Evolutionary conservation across 2,797 vertebrate species (phyloP).

Genomic region (Fistularia commersonii): DNA sequence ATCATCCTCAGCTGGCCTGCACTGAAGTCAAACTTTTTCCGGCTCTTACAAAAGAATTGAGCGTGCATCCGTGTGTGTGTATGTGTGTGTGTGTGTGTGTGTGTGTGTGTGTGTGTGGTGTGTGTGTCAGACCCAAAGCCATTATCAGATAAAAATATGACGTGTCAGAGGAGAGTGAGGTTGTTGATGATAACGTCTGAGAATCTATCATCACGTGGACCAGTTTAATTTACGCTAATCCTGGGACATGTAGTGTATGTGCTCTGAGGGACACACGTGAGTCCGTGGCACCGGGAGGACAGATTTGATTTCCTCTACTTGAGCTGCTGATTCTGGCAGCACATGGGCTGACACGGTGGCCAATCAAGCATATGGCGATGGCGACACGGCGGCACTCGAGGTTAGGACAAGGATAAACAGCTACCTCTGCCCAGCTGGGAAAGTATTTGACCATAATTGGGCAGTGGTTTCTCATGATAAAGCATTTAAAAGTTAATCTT

Average conservation of each 20-base stretch:
- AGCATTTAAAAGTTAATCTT: too few relatives aligned
- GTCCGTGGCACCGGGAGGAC: not conserved
- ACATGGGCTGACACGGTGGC: slow-evolving; percentile 13
- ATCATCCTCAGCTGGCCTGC: slow-evolving; percentile 16
- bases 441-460: too few relatives aligned
- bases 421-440: not conserved
- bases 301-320: slow-evolving; percentile 47
- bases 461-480: too few relatives aligned
- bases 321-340: slow-evolving; percentile 33
- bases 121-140: not conserved
- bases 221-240: slow-evolving; percentile 44
- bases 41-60: slow-evolving; percentile 16
- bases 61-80: not conserved
- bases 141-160: slow-evolving; percentile 1
- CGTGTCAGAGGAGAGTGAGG: not conserved
- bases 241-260: slow-evolving; percentile 29
- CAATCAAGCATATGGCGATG: slow-evolving; percentile 29
- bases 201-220: slow-evolving; percentile 35
- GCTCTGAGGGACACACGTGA: slow-evolving; percentile 38
- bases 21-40: slow-evolving; percentile 7
- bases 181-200: slow-evolving; percentile 10
- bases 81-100: not conserved
- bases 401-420: slow-evolving; percentile 20
- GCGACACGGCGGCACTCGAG: slow-evolving; percentile 2
- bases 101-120: not conserved